phyloP scores from a whole-genome alignment of 2,797 vertebrate species.

The Lepidocolaptes lacrymiger region DNA sequence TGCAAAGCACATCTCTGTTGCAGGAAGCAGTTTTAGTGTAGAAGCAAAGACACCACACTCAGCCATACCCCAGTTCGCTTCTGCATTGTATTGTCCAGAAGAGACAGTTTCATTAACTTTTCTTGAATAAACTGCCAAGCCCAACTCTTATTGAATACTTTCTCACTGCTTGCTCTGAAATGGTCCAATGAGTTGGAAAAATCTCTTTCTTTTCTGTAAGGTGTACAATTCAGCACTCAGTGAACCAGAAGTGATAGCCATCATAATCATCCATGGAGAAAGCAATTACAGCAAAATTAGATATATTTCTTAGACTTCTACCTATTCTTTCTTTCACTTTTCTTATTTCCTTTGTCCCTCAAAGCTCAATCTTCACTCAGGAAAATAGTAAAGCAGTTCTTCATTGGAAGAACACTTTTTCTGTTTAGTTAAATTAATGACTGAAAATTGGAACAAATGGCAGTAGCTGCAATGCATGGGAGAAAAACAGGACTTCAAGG shows the following conservation, averaged over 20 bases:
- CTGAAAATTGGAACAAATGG: not conserved
- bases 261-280: not conserved
- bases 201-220: slow-evolving; percentile 31
- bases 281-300: not conserved
- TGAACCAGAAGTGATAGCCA: slow-evolving; percentile 25
- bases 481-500: not conserved
- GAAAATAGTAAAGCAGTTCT: not conserved
- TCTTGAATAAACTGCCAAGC: slow-evolving; percentile 15
- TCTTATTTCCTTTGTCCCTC: not conserved
- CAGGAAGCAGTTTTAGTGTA: not conserved
- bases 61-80: not conserved
- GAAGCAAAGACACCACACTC: not conserved
- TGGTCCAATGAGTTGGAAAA: slow-evolving; percentile 54
- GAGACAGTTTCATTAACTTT: slow-evolving; percentile 23
- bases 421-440: not conserved
- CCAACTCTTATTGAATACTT: not conserved
- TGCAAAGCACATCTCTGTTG: not conserved
- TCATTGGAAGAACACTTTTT: not conserved
- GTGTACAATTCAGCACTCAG: not conserved
- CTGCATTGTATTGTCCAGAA: not conserved
- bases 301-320: not conserved
- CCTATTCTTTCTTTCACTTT: not conserved
- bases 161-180: slow-evolving; percentile 41
- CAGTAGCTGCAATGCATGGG: not conserved
- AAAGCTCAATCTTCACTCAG: not conserved